Conservation (phyloP, 1,140 invertebrate species). For the Drosophila ogumai region DNA sequence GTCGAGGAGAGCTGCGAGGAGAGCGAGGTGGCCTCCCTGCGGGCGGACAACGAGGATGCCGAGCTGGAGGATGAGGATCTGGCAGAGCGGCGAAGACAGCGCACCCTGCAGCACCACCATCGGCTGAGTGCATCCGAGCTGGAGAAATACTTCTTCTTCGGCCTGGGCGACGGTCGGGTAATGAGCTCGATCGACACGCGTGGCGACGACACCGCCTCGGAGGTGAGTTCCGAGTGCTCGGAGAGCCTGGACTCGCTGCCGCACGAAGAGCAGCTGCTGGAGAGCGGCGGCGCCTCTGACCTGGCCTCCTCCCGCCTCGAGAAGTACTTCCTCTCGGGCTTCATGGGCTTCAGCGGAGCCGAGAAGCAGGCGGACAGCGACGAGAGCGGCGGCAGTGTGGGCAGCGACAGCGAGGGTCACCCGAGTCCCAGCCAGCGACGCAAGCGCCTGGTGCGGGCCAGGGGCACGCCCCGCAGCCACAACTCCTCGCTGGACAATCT, state of each 20-base stretch:
- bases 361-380: slow-evolving; percentile 90
- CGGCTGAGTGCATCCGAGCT: slow-evolving; percentile 92
- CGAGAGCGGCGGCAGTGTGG: slow-evolving; percentile 88
- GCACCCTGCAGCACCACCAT: slow-evolving; percentile 83
- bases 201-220: slow-evolving; percentile 91
- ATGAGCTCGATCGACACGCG: slow-evolving; percentile 85
- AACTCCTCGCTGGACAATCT: slow-evolving; percentile 92
- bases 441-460: slow-evolving; percentile 91
- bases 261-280: slow-evolving; percentile 86
- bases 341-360: slow-evolving; percentile 90
- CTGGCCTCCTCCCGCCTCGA: slow-evolving; percentile 93
- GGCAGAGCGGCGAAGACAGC: slow-evolving; percentile 61
- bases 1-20: slow-evolving; percentile 97
- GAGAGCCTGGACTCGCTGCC: slow-evolving; percentile 91
- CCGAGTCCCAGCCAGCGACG: slow-evolving; percentile 94
- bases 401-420: slow-evolving; percentile 93
- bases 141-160: slow-evolving; percentile 96
- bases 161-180: slow-evolving; percentile 89
- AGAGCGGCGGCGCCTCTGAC: slow-evolving; percentile 87
- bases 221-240: slow-evolving; percentile 94
- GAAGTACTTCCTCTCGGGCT: slow-evolving; percentile 95
- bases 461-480: slow-evolving; percentile 92
- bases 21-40: slow-evolving; percentile 89
- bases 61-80: slow-evolving; percentile 49
- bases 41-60: slow-evolving; percentile 70